These are phyloP conservation scores for Lycaon pictus DNA, from an alignment of 2,113 vertebrate genomes.

Conservation along the genomic window DNA sequence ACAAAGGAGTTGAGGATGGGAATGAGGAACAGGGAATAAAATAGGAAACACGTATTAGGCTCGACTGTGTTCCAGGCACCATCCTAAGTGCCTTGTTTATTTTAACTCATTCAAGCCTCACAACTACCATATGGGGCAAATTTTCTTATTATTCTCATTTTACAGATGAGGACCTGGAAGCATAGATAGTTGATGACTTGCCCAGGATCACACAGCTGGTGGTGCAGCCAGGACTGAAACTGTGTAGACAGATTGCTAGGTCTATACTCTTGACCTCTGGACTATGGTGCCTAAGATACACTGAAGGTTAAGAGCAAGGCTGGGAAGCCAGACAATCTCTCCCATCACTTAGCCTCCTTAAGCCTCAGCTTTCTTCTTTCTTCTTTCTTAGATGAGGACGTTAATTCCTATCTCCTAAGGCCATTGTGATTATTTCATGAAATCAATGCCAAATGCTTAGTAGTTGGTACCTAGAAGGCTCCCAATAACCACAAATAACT, in stretches of 20 bases:
- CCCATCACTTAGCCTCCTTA: not conserved
- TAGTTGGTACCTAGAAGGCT: not conserved
- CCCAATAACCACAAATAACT: not conserved
- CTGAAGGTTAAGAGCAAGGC: not conserved
- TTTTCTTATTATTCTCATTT: not conserved
- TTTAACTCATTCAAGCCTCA: not conserved
- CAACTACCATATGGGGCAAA: not conserved
- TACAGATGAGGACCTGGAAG: not conserved
- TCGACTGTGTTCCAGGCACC: too few relatives aligned
- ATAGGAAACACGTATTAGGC: not conserved
- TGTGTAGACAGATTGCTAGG: accelerated
- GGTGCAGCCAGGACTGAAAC: not conserved
- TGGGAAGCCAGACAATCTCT: not conserved
- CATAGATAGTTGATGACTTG: not conserved
- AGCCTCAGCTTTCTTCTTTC: not conserved
- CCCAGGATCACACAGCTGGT: not conserved
- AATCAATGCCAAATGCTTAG: not conserved
- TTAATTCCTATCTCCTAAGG: not conserved
- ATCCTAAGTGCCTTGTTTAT: not conserved
- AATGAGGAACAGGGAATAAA: not conserved
- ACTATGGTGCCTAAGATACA: not conserved
- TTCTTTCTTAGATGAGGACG: not conserved
- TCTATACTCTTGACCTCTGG: not conserved
- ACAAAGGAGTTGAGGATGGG: not conserved
- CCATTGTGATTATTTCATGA: conserved; percentile 15